phyloP scores from a whole-genome alignment of 2,113 vertebrate genomes.

The Tretioscincus oriximinensis region DNA sequence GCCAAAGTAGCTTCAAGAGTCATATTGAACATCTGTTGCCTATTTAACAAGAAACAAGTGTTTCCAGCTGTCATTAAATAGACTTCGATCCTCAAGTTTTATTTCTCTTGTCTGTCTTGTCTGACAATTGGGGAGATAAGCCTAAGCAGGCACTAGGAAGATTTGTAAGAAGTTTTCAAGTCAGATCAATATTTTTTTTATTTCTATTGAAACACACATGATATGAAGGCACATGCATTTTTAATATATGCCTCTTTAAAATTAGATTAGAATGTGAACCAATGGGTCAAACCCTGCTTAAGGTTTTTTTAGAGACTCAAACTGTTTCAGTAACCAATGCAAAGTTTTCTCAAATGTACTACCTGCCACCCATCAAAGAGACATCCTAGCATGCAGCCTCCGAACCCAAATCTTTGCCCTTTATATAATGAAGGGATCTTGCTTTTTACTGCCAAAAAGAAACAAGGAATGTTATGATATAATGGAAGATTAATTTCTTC shows the following conservation, averaged over 20 bases:
- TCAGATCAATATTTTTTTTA: neutral
- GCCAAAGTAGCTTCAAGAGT: neutral
- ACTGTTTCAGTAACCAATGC: neutral
- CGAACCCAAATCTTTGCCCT: neutral
- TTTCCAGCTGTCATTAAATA: constrained; percentile 1
- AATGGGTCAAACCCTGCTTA: neutral
- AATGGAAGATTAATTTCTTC: neutral
- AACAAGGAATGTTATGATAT: neutral
- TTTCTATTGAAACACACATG: neutral
- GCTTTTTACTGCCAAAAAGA: neutral
- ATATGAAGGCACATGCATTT: neutral
- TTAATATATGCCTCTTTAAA: neutral
- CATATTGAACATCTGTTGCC: constrained; percentile 1
- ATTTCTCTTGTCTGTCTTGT: too few species aligned
- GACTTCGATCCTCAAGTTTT: too few species aligned
- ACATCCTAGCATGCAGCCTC: neutral
- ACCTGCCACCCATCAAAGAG: neutral
- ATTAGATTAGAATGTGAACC: neutral
- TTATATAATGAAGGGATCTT: neutral
- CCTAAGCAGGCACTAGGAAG: too few species aligned
- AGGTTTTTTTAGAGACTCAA: neutral
- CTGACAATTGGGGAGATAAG: too few species aligned
- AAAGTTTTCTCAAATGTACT: neutral
- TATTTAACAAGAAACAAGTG: constrained; percentile 10
- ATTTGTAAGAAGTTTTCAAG: neutral